A percentile compares a stretch with the other conserved stretches of the same genome.
phyloP scores from a whole-genome alignment of 53 echinoderm and acorn worm species.

The Pentamera pediparva region DNA sequence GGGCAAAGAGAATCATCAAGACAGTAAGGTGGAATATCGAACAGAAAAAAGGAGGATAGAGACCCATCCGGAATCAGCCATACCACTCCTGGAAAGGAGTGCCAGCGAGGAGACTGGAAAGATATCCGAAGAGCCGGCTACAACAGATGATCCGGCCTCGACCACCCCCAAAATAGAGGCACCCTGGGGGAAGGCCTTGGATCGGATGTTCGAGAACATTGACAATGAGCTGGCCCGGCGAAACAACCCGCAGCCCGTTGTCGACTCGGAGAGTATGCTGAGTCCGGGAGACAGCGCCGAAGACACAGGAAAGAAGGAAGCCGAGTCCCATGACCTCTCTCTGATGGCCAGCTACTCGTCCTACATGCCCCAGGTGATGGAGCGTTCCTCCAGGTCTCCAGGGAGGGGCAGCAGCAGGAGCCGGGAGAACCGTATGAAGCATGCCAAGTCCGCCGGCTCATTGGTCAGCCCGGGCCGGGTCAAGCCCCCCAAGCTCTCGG shows the following conservation, averaged over 20 bases:
- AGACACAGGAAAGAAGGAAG: slow-evolving; percentile 59
- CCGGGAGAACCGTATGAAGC: slow-evolving; percentile 42
- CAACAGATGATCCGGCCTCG: slow-evolving; percentile 18
- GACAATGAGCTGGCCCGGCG: slow-evolving; percentile 66
- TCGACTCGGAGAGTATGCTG: slow-evolving; percentile 24
- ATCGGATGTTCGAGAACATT: slow-evolving; percentile 88
- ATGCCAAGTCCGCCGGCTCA: slow-evolving; percentile 58
- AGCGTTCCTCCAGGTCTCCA: slow-evolving; percentile 45
- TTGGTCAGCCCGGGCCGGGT: slow-evolving; percentile 35
- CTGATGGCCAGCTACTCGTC: slow-evolving; percentile 91
- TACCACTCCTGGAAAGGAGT: slow-evolving; percentile 39
- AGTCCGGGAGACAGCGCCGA: slow-evolving; percentile 46
- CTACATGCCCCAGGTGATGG: slow-evolving; percentile 72
- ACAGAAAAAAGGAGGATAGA: slow-evolving; percentile 27
- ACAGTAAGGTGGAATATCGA: too few species aligned
- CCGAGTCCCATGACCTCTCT: slow-evolving; percentile 77
- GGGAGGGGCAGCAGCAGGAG: slow-evolving; percentile 14
- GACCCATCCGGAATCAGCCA: slow-evolving; percentile 16
- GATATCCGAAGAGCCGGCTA: background rate
- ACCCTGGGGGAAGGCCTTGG: slow-evolving; percentile 50
- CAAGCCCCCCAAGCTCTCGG: slow-evolving; percentile 26
- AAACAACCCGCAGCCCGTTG: background rate
- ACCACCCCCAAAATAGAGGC: slow-evolving; percentile 31
- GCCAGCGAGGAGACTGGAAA: slow-evolving; percentile 10
- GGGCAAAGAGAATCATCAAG: slow-evolving; percentile 20